These are phyloP conservation scores for Melanchra persicariae DNA, from an alignment of 2,888 invertebrate genomes.

Conservation along the genomic window DNA sequence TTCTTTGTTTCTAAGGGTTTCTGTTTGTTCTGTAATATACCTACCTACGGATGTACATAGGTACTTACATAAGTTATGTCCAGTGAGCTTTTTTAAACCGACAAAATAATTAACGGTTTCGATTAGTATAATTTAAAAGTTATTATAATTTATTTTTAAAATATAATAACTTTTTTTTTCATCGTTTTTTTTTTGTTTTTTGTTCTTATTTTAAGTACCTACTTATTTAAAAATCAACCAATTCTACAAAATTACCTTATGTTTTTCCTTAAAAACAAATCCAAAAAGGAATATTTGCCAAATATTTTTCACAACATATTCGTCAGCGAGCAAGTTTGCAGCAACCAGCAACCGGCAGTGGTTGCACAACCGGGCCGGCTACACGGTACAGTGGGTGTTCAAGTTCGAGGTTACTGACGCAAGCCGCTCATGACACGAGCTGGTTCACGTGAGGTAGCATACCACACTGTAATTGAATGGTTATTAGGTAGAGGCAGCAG, in stretches of 20 bases:
- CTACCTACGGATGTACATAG: too few species aligned
- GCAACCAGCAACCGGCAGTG: conserved; percentile 42
- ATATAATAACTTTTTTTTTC: too few species aligned
- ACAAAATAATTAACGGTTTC: neutral
- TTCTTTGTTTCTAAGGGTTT: too few species aligned
- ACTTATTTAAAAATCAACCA: neutral
- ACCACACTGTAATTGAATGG: conserved; percentile 10
- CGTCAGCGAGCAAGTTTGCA: conserved; percentile 14
- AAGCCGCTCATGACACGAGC: conserved; percentile 51
- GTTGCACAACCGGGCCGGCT: conserved; percentile 63
- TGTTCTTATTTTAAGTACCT: too few species aligned
- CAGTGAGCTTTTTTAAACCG: neutral
- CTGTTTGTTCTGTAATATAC: too few species aligned
- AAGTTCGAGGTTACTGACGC: conserved; percentile 68
- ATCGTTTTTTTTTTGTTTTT: too few species aligned
- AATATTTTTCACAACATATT: conserved; percentile 57
- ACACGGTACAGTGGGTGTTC: conserved; percentile 57
- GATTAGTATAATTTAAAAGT: neutral
- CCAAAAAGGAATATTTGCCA: conserved; percentile 29
- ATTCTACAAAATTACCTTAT: neutral
- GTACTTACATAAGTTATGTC: neutral
- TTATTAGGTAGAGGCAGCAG: neutral
- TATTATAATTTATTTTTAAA: neutral
- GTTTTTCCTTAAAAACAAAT: too few species aligned
- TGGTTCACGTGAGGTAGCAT: neutral